Conservation (phyloP, 2,797 vertebrate species). For the Presbytis comata region DNA sequence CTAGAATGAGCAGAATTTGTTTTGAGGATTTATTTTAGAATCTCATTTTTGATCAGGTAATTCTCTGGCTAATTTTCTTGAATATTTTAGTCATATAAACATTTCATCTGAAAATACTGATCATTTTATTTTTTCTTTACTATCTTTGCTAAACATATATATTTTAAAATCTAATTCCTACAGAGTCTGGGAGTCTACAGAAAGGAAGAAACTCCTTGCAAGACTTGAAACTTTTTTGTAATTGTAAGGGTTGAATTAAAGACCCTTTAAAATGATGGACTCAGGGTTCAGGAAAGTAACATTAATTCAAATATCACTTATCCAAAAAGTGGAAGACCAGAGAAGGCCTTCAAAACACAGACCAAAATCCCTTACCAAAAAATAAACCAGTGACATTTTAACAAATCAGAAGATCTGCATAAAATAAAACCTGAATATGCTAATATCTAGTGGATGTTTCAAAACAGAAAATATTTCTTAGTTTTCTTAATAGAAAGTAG, state of each 20-base stretch:
- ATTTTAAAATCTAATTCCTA: background rate
- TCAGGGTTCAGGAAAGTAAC: background rate
- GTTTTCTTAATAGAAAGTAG: background rate
- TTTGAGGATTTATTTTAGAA: constrained; percentile 25
- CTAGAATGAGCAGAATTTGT: background rate
- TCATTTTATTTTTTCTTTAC: background rate
- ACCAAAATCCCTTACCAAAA: background rate
- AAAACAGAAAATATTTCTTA: background rate
- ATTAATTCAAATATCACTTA: background rate
- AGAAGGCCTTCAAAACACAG: background rate
- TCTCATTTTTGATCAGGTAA: constrained; percentile 7
- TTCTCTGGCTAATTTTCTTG: background rate
- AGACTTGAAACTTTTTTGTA: background rate
- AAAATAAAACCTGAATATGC: background rate
- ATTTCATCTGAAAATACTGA: background rate
- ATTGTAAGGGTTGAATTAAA: background rate
- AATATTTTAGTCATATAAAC: background rate
- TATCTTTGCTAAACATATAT: background rate
- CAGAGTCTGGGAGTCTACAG: background rate
- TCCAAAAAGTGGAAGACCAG: background rate
- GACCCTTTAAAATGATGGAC: background rate
- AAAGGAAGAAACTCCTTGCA: background rate
- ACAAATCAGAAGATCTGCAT: background rate
- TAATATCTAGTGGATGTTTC: background rate
- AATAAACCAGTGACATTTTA: background rate